Percentiles rank a stretch among this genome's conserved stretches.
phyloP scores from a whole-genome alignment of 2,888 invertebrate species.

The Acleris cristana region DNA sequence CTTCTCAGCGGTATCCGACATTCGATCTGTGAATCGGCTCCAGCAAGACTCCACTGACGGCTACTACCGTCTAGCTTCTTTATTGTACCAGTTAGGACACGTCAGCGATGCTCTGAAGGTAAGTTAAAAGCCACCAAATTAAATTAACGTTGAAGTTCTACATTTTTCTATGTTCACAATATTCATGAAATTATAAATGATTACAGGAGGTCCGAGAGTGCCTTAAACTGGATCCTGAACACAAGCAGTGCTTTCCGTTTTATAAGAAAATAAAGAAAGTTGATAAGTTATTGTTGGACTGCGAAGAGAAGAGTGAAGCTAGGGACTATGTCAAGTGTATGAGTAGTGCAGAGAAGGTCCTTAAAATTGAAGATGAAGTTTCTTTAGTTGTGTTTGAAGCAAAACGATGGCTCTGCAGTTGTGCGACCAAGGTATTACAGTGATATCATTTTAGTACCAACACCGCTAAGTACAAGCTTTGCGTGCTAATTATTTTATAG shows the following conservation, averaged over 20 bases:
- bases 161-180: not conserved
- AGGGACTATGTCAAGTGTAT: slow-evolving; percentile 88
- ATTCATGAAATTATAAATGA: not conserved
- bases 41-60: slow-evolving; percentile 96
- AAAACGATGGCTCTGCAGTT: slow-evolving; percentile 91
- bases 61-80: slow-evolving; percentile 90
- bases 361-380: slow-evolving; percentile 88
- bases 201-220: slow-evolving; percentile 95
- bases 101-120: slow-evolving; percentile 94
- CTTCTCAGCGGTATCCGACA: slow-evolving; percentile 94
- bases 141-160: not conserved
- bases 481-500: no score
- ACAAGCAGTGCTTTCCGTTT: slow-evolving; percentile 96
- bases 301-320: slow-evolving; percentile 84
- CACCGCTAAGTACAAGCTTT: no score
- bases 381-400: slow-evolving; percentile 89
- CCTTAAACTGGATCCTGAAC: slow-evolving; percentile 97
- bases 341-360: slow-evolving; percentile 85
- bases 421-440: slow-evolving; percentile 80
- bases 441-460: not conserved
- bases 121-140: slow-evolving; percentile 16
- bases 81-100: slow-evolving; percentile 96
- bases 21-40: slow-evolving; percentile 94
- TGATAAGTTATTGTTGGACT: slow-evolving; percentile 89
- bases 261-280: slow-evolving; percentile 98